Conservation (phyloP, 2,888 invertebrate genomes). For the Lacanobia wlatinum region DNA sequence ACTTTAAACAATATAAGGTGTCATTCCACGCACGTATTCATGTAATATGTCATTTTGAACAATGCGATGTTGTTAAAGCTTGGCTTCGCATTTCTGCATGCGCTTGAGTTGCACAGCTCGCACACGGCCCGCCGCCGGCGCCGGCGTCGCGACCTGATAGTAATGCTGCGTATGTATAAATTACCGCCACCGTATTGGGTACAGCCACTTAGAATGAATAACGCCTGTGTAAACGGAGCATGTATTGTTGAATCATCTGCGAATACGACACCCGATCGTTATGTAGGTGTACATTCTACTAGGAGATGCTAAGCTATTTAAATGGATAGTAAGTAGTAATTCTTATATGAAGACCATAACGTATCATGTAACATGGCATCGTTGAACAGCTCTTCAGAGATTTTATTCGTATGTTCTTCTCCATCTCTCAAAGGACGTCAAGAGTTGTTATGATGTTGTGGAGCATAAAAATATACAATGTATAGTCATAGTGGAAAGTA, state of each 20-base stretch:
- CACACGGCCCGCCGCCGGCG: conserved; percentile 49
- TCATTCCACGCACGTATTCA: conserved; percentile 47
- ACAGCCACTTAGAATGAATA: conserved; percentile 61
- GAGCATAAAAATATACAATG: no score
- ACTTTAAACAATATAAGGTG: conserved; percentile 33
- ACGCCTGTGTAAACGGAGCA: conserved; percentile 60
- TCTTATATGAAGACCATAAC: background rate
- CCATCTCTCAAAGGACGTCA: background rate
- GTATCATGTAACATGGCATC: no score
- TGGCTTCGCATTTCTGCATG: conserved; percentile 61
- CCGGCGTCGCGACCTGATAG: conserved; percentile 61
- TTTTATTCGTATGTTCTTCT: background rate
- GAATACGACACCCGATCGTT: conserved; percentile 60
- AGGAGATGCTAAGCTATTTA: conserved; percentile 41
- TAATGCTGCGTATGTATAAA: conserved; percentile 65
- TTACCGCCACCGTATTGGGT: conserved; percentile 62
- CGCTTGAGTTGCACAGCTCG: conserved; percentile 47
- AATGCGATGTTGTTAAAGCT: conserved; percentile 52
- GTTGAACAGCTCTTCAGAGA: no score
- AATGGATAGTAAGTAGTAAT: background rate
- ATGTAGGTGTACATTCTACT: conserved; percentile 40
- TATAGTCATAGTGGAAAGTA: no score
- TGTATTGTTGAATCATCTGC: conserved; percentile 67
- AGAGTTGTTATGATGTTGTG: background rate
- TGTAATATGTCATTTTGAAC: conserved; percentile 55